These are phyloP conservation scores for Leptothorax acervorum DNA, from an alignment of 2,888 invertebrate genomes.

Conservation along the genomic window DNA sequence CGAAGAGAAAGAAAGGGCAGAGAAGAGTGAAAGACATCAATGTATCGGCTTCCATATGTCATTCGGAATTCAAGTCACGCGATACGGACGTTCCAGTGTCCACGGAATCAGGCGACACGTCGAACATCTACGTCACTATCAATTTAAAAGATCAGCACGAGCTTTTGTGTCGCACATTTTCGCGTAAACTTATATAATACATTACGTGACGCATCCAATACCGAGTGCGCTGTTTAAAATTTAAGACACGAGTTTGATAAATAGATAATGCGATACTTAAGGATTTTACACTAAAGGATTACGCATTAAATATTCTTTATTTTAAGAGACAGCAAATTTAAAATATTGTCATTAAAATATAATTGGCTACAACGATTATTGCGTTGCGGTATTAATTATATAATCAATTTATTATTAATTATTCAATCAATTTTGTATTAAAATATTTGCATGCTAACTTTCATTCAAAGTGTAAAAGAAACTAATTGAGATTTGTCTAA, in stretches of 20 bases:
- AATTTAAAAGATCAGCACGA: slow-evolving; percentile 77
- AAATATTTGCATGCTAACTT: slow-evolving; percentile 9
- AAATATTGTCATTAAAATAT: slow-evolving; percentile 11
- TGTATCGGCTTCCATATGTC: slow-evolving; percentile 65
- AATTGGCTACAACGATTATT: background rate
- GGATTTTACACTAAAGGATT: background rate
- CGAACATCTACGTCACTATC: slow-evolving; percentile 77
- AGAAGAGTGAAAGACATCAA: slow-evolving; percentile 59
- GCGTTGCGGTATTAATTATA: background rate
- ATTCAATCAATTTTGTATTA: slow-evolving; percentile 13
- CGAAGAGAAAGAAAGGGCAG: slow-evolving; percentile 31
- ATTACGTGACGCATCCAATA: slow-evolving; percentile 26
- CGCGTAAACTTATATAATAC: slow-evolving; percentile 27
- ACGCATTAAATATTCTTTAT: slow-evolving; percentile 5
- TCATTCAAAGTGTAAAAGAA: background rate
- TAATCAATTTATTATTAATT: slow-evolving; percentile 5
- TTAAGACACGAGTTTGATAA: background rate
- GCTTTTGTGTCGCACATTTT: slow-evolving; percentile 59
- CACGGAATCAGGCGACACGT: slow-evolving; percentile 71
- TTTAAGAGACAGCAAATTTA: slow-evolving; percentile 3
- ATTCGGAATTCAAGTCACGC: slow-evolving; percentile 74
- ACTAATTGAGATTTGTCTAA: background rate
- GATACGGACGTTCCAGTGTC: slow-evolving; percentile 68
- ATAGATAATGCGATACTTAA: slow-evolving; percentile 13
- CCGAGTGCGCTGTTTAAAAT: background rate